Base-by-base conservation (phyloP, 2,113 vertebrate species). In the Calyptommatus sinebrachiatus region DNA sequence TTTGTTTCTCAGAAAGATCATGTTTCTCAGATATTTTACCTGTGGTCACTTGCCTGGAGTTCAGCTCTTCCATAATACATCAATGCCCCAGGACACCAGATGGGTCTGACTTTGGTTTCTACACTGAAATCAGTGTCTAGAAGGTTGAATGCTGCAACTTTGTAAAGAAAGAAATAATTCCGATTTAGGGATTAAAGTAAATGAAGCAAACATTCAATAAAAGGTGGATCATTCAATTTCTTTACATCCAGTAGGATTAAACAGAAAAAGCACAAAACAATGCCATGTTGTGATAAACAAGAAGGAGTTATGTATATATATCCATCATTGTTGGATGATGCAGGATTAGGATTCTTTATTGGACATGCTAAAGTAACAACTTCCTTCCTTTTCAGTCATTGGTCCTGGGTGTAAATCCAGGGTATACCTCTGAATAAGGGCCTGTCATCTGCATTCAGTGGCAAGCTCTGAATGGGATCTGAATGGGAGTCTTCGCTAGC, bases 21-120 rank as follows among this genome's bases (percentile, higher is more conserved):
- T 79, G n/a, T 26, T 35, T 22, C 16, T 57, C 53, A 75, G 71
- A 53, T 61, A 7, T 9, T 71, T 4, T 91, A 96, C 95, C 95
- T 96, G 91, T 96, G 95, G 81, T 96, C 95, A 20, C 95, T 96
- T 0, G 94, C 93, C 46, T 95, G 95, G 8, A 96, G 92, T 82
- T 96, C 95, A 0, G 95, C 94, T 71, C 95, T 95, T 76, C 95
- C 95, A 1, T 96, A 96, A 79, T 96, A 95, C 89, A 93, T 93
- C 85, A 96, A 93, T 48, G 85, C 91, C n/a, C 95, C 95, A 0
- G 94, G 95, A 26, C 91, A 94, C 95, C 94, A 96, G 35, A 90
- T 91, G 35, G 95, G 95, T 28, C 75, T 92, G 80, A 91, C 71
- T 72, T 87, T 91, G 76, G 76, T 71, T 77, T 90, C 87, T 1